Percentiles rank a stretch among this genome's conserved stretches.
These are phyloP conservation scores for Steinernema hermaphroditum DNA, from an alignment of 2,888 invertebrate species.

Conservation along the genomic window DNA sequence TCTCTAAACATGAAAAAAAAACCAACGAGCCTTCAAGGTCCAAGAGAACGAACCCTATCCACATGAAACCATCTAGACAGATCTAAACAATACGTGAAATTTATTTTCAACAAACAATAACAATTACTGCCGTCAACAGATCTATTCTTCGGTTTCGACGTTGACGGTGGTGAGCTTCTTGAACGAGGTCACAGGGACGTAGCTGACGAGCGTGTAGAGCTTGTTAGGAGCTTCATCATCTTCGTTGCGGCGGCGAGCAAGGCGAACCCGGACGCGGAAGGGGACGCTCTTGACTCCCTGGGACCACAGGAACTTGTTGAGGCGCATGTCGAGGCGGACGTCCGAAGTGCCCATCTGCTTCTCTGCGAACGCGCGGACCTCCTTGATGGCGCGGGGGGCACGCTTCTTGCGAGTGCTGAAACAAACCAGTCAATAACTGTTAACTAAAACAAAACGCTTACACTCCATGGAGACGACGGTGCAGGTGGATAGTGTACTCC, in stretches of 20 bases:
- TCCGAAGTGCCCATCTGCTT: conserved; percentile 94
- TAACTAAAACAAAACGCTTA: conserved; percentile 63
- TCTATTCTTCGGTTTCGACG: conserved; percentile 66
- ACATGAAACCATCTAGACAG: no score
- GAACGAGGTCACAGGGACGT: conserved; percentile 89
- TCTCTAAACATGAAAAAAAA: no score
- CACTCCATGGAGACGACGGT: conserved; percentile 94
- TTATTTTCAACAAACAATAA: no score
- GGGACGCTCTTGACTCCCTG: conserved; percentile 99
- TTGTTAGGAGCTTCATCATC: conserved; percentile 99
- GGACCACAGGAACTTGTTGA: conserved; percentile 98
- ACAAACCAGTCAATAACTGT: conserved; percentile 32
- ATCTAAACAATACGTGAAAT: no score
- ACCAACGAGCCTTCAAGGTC: no score
- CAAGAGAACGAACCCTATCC: no score
- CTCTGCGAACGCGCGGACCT: conserved; percentile 85
- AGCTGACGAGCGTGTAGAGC: conserved; percentile 94
- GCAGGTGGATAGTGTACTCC: conserved; percentile 96
- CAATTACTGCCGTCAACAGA: neutral
- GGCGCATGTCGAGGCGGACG: conserved; percentile 92
- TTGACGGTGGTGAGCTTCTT: conserved; percentile 74
- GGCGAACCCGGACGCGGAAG: conserved; percentile 90
- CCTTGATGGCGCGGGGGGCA: conserved; percentile 95
- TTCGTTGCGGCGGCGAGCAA: conserved; percentile 95
- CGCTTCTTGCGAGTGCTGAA: conserved; percentile 86